Conservation (phyloP, 2,113 vertebrate genomes). For the Oceanodroma tethys region DNA sequence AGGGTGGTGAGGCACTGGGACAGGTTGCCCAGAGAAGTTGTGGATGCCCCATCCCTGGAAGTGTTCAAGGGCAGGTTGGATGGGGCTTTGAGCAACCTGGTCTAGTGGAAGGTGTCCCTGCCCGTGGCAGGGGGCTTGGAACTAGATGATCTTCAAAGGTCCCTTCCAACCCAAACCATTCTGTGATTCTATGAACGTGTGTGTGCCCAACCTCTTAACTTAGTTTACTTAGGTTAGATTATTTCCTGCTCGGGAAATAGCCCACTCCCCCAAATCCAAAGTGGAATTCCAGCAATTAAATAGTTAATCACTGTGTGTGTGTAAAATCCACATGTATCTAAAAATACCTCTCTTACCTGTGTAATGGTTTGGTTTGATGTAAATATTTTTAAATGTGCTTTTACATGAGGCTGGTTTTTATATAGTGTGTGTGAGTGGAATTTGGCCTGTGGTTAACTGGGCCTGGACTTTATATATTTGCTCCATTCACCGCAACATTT, state of each 20-base stretch:
- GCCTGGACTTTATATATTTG: neutral
- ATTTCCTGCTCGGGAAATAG: neutral
- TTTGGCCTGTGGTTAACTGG: neutral
- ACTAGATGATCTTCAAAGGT: too few relatives aligned
- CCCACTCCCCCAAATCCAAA: neutral
- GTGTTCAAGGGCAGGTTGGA: too few relatives aligned
- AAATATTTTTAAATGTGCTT: neutral
- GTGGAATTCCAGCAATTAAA: neutral
- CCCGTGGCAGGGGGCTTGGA: too few relatives aligned
- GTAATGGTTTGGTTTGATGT: neutral
- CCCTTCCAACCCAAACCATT: too few relatives aligned
- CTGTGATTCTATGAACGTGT: neutral
- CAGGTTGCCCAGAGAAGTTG: too few relatives aligned
- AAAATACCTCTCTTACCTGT: neutral
- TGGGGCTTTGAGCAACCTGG: too few relatives aligned
- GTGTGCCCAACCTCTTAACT: neutral
- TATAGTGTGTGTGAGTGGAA: neutral
- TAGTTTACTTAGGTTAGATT: neutral
- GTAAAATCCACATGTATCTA: neutral
- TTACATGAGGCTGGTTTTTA: neutral
- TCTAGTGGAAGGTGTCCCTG: too few relatives aligned
- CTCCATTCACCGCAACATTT: fast-evolving
- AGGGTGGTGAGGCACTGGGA: too few relatives aligned
- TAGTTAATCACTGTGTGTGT: neutral
- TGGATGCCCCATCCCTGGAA: too few relatives aligned